Base-by-base conservation (phyloP, 2,888 invertebrate species). In the Meandrusa payeni region DNA sequence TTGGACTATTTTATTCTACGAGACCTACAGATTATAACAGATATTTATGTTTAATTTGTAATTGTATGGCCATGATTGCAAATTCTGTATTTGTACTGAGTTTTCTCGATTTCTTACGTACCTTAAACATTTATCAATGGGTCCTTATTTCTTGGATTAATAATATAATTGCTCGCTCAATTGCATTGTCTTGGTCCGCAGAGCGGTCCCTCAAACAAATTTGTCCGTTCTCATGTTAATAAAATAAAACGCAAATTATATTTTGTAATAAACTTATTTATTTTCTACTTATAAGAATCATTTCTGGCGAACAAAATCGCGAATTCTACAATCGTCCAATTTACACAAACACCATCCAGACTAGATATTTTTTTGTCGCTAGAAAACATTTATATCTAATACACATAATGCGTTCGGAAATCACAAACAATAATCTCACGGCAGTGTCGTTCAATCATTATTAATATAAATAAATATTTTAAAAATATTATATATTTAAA, bases 241-340 rank as follows among this genome's bases (percentile, higher is more conserved):
- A n/a, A 27, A 27, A 37, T 64, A 56, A 77, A 71, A 74, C 56
- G 50, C 36, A 13, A 13, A 3, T 5, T 23, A 24, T 27, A 40
- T 55, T 48, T 55, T 69, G 66, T 79, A 79, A 70, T 83, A 83
- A 83, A 83, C 77, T 79, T 81, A 74, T 83, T 76, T 85, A 82
- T 71, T 79, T 57, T 51, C 83, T 85, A 85, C 80, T 72, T 77
- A 81, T 80, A 81, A 67, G 72, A 55, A 50, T 48, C 44, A 42
- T 32, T 38, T 47, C 48, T 51, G 50, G 32, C 47, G 51, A 59
- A 43, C 3, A 13, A 73, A 73, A 66, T 69, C 69, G 70, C 73
- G 51, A 49, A 53, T 62, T 63, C 78, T 77, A 79, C 73, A 74
- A 71, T 75, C 67, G 65, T 59, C 56, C 59, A 71, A 64, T 74